phyloP scores from a whole-genome alignment of 2,888 invertebrate genomes.

The Trichogramma dendrolimi region DNA sequence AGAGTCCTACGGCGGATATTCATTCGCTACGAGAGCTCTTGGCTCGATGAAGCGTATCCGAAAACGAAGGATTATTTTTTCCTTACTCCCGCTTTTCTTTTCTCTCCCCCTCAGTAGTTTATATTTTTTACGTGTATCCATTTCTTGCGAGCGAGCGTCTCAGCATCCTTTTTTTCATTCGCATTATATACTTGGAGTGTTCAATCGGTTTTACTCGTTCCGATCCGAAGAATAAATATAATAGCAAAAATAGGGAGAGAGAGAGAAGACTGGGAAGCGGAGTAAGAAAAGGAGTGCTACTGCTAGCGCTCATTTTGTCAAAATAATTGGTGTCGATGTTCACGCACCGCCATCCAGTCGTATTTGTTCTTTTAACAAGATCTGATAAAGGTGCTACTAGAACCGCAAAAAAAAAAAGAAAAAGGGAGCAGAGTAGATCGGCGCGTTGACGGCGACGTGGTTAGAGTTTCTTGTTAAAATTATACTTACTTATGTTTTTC shows the following conservation, averaged over 20 bases:
- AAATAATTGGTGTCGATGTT: slow-evolving; percentile 20
- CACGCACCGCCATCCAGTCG: too few relatives aligned
- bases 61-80: slow-evolving; percentile 17
- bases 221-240: too few relatives aligned
- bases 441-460: neutral
- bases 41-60: slow-evolving; percentile 23
- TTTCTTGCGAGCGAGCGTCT: neutral
- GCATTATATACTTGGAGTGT: neutral
- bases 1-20: slow-evolving; percentile 24
- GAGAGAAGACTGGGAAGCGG: too few relatives aligned
- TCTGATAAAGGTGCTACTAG: slow-evolving; percentile 17
- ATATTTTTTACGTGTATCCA: neutral
- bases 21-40: slow-evolving; percentile 17
- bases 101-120: neutral
- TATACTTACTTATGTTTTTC: slow-evolving; percentile 12
- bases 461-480: slow-evolving; percentile 15
- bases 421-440: neutral
- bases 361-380: slow-evolving; percentile 7
- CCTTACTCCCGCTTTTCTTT: neutral
- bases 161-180: neutral
- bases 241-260: too few relatives aligned
- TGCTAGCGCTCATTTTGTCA: neutral
- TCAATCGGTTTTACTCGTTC: too few relatives aligned
- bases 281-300: too few relatives aligned
- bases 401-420: slow-evolving; percentile 13